Percentiles rank a stretch among this genome's conserved stretches.
Evolutionary conservation across 2,888 invertebrate species (phyloP).

Genomic region (Plutella xylostella): DNA sequence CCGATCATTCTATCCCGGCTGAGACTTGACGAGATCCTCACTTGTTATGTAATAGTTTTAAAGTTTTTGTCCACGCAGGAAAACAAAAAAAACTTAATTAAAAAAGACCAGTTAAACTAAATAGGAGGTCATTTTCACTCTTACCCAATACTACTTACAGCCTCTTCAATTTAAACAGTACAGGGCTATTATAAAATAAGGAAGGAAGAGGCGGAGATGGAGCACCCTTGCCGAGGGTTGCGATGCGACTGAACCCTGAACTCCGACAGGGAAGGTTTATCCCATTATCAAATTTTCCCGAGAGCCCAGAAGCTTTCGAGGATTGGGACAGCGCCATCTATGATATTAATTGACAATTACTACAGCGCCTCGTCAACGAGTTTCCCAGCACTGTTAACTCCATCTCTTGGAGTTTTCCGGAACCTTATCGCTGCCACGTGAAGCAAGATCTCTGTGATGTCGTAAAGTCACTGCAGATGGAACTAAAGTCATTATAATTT

Average conservation of each 20-base stretch:
- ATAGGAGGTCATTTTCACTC: conserved; percentile 2
- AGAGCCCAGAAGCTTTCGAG: conserved; percentile 6
- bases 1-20: conserved; percentile 55
- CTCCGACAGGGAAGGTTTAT: conserved; percentile 44
- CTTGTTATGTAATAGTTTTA: conserved; percentile 42
- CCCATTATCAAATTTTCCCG: conserved; percentile 39
- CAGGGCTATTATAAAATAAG: background rate
- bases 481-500: too few species aligned
- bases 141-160: background rate
- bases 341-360: background rate
- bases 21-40: conserved; percentile 36
- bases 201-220: conserved; percentile 19
- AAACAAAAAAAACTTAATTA: conserved; percentile 6
- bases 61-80: conserved; percentile 33
- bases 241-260: conserved; percentile 51
- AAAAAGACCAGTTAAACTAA: conserved; percentile 9
- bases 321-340: conserved; percentile 23
- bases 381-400: conserved; percentile 13
- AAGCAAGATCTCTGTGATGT: too few species aligned
- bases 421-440: conserved; percentile 11
- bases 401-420: conserved; percentile 21
- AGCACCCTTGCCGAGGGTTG: conserved; percentile 45
- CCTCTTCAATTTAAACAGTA: background rate
- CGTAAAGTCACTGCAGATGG: too few species aligned
- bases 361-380: background rate